These are phyloP conservation scores for Chrysodeixis includens DNA, from an alignment of 2,888 invertebrate genomes.

Conservation along the genomic window DNA sequence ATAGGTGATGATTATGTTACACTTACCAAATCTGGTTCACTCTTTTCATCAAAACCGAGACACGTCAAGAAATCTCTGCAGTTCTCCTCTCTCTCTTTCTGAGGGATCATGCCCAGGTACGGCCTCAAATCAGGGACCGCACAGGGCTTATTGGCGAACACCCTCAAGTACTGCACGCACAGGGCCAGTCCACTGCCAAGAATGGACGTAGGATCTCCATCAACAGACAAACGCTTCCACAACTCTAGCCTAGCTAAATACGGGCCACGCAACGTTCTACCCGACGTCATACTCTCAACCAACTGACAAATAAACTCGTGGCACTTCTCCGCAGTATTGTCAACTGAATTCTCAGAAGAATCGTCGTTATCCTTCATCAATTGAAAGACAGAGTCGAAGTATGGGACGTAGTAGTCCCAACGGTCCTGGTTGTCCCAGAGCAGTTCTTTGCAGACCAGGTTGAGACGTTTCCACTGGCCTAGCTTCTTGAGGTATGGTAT, in stretches of 20 bases:
- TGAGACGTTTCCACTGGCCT: slow-evolving; percentile 93
- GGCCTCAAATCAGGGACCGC: slow-evolving; percentile 95
- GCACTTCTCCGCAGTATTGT: slow-evolving; percentile 83
- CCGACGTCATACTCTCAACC: slow-evolving; percentile 83
- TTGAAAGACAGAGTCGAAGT: slow-evolving; percentile 92
- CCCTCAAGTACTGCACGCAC: slow-evolving; percentile 93
- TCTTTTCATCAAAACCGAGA: slow-evolving; percentile 90
- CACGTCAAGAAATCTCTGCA: slow-evolving; percentile 90
- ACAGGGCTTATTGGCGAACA: slow-evolving; percentile 96
- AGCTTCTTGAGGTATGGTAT: slow-evolving; percentile 93
- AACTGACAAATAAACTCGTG: slow-evolving; percentile 85
- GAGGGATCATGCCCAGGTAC: slow-evolving; percentile 92
- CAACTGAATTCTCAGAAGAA: slow-evolving; percentile 67
- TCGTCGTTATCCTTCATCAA: slow-evolving; percentile 82
- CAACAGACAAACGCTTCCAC: slow-evolving; percentile 89
- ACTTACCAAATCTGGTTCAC: slow-evolving; percentile 90
- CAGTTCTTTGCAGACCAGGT: slow-evolving; percentile 92
- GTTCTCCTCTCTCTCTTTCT: slow-evolving; percentile 89
- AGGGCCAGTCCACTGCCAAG: slow-evolving; percentile 91
- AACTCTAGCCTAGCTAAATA: slow-evolving; percentile 95
- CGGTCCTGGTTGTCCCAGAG: slow-evolving; percentile 92
- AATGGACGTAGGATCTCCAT: slow-evolving; percentile 86
- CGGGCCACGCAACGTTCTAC: slow-evolving; percentile 92
- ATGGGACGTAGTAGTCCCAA: slow-evolving; percentile 93
- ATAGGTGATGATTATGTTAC: not conserved